Evolutionary conservation across 2,888 invertebrate genomes (phyloP).

Genomic region (Nomada hirtipes): DNA sequence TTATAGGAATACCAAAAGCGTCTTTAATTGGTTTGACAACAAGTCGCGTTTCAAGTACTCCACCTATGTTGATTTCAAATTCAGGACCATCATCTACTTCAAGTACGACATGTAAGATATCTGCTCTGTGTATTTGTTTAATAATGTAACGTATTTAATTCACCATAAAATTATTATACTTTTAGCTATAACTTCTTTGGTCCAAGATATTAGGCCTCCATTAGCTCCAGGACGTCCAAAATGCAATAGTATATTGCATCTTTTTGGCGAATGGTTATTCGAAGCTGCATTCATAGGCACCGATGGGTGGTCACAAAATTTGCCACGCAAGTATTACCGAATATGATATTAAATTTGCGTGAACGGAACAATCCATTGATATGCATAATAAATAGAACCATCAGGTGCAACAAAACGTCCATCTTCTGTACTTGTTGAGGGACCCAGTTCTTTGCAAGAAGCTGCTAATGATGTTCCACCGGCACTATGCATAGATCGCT

Average conservation of each 20-base stretch:
- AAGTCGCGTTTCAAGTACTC: constrained; percentile 89
- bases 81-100: constrained; percentile 89
- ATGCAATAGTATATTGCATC: constrained; percentile 97
- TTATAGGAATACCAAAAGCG: constrained; percentile 91
- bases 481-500: constrained; percentile 90
- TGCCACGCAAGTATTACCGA: constrained; percentile 84
- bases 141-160: constrained; percentile 10
- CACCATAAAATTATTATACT: constrained; percentile 39
- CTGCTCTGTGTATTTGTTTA: constrained; percentile 19
- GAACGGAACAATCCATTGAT: constrained; percentile 29
- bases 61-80: constrained; percentile 89
- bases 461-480: constrained; percentile 88
- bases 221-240: constrained; percentile 93
- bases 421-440: constrained; percentile 88
- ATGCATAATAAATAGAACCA: constrained; percentile 74
- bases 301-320: constrained; percentile 86
- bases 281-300: constrained; percentile 97
- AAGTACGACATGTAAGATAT: constrained; percentile 87
- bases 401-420: constrained; percentile 86
- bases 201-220: constrained; percentile 87
- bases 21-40: constrained; percentile 92
- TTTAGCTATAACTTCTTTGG: constrained; percentile 87
- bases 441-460: constrained; percentile 88
- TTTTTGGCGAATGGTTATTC: constrained; percentile 98
- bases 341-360: neutral